Conservation (phyloP, 2,888 invertebrate species). For the Caenorhabditis japonica region DNA sequence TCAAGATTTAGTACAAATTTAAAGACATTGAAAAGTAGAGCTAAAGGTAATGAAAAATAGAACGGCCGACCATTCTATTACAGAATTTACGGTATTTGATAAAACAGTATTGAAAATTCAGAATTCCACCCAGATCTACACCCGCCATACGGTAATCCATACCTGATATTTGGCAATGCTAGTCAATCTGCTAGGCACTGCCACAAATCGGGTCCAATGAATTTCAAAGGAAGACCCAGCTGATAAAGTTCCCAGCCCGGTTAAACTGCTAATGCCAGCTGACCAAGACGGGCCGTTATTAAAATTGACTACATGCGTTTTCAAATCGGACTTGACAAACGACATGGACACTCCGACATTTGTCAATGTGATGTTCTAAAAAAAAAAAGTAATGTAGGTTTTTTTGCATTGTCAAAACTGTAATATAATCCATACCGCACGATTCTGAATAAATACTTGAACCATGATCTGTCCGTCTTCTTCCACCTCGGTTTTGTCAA, state of each 20-base stretch:
- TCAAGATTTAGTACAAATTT: no score
- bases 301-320: constrained; percentile 30
- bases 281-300: constrained; percentile 39
- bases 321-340: constrained; percentile 20
- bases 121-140: no score
- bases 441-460: constrained; percentile 48
- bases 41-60: no score
- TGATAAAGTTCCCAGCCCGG: constrained; percentile 34
- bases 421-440: constrained; percentile 21
- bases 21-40: no score
- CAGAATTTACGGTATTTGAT: no score
- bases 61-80: no score
- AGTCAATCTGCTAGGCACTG: constrained; percentile 34
- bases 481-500: constrained; percentile 50
- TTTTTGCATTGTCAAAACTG: no score
- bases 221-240: constrained; percentile 36
- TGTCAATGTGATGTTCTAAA: constrained; percentile 39
- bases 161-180: constrained; percentile 48
- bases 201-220: constrained; percentile 39
- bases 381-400: neutral
- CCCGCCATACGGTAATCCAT: no score
- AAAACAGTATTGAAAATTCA: no score
- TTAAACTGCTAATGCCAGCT: constrained; percentile 40
- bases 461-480: constrained; percentile 51
- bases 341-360: constrained; percentile 33